Conservation (phyloP, 2,888 invertebrate genomes). For the Apamea anceps region DNA sequence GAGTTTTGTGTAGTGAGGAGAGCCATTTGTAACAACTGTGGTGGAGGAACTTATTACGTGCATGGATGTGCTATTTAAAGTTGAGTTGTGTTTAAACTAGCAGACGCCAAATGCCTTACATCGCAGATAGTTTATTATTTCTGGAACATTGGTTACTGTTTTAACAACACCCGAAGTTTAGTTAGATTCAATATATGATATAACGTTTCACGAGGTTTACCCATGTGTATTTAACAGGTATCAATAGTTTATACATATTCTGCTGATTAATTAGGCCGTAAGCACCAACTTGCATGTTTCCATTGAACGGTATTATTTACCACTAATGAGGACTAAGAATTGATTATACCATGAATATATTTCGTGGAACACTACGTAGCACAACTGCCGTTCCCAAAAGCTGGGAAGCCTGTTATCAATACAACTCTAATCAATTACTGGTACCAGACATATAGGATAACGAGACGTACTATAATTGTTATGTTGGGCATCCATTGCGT, state of each 20-base stretch:
- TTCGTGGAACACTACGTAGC: background rate
- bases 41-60: background rate
- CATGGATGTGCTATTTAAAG: background rate
- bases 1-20: conserved; percentile 9
- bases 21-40: conserved; percentile 2
- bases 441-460: background rate
- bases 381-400: background rate
- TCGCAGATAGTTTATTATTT: background rate
- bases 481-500: conserved; percentile 55
- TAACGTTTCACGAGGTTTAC: background rate
- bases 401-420: background rate
- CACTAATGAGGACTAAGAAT: background rate
- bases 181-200: background rate
- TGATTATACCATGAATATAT: background rate
- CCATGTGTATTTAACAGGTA: no score
- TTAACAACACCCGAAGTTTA: background rate
- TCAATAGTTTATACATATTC: background rate
- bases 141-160: background rate
- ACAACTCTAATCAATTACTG: background rate
- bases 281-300: background rate
- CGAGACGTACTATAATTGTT: background rate
- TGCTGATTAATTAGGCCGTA: background rate
- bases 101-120: background rate
- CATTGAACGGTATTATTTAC: background rate
- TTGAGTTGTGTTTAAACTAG: background rate